These are phyloP conservation scores for Julus scanicus DNA, from an alignment of 2,888 invertebrate species.

Conservation along the genomic window DNA sequence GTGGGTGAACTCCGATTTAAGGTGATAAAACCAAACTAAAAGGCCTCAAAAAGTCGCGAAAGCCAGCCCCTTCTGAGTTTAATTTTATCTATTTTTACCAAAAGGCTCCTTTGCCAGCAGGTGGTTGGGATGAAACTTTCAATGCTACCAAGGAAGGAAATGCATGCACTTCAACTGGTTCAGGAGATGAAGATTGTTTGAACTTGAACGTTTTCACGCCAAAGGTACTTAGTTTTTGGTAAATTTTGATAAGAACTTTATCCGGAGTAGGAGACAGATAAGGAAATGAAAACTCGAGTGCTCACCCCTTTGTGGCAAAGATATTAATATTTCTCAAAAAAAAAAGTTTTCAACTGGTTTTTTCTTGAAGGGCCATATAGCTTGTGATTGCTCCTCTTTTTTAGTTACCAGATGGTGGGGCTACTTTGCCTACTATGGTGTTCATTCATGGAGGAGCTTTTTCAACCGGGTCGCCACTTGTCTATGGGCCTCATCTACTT, in stretches of 20 bases:
- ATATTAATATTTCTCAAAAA: neutral
- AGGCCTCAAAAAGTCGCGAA: neutral
- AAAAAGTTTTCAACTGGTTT: neutral
- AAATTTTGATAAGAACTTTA: neutral
- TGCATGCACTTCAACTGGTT: neutral
- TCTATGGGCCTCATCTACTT: constrained; percentile 48
- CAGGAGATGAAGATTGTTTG: constrained; percentile 59
- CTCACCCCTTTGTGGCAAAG: neutral
- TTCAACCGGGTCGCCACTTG: neutral
- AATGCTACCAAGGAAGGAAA: neutral
- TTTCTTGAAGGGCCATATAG: no score
- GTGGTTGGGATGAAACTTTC: constrained; percentile 26
- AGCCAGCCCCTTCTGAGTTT: neutral
- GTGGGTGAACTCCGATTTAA: constrained; percentile 39
- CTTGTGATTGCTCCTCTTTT: no score
- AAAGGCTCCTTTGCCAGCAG: constrained; percentile 46
- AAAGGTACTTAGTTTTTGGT: constrained; percentile 52
- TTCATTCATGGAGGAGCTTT: constrained; percentile 54
- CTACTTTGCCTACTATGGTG: constrained; percentile 26
- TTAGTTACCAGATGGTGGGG: constrained; percentile 31
- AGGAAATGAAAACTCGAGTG: no score
- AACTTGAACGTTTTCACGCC: constrained; percentile 59
- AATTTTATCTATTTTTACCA: neutral
- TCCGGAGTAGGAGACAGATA: no score
- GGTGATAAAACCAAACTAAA: neutral